phyloP scores from a whole-genome alignment of 2,113 vertebrate genomes.

The Zapus hudsonius region DNA sequence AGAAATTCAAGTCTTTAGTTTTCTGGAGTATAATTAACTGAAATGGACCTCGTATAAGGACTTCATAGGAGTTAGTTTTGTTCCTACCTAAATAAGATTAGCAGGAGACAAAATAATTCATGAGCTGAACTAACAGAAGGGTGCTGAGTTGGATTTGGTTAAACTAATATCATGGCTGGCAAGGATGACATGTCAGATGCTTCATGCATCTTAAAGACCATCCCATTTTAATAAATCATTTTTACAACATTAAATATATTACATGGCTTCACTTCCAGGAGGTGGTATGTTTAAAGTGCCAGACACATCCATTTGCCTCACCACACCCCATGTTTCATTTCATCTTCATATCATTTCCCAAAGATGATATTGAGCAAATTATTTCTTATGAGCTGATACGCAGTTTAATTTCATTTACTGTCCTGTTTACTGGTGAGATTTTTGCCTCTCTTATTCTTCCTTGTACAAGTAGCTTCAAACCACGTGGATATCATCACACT shows the following conservation, averaged over 20 bases:
- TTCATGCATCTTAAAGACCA: slow-evolving; percentile 54
- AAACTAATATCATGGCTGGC: slow-evolving; percentile 44
- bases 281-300: background rate
- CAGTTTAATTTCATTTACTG: slow-evolving; percentile 59
- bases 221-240: slow-evolving; percentile 49
- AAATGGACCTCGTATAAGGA: background rate
- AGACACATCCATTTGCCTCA: slow-evolving; percentile 61
- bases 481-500: background rate
- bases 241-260: slow-evolving; percentile 29
- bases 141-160: background rate
- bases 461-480: background rate
- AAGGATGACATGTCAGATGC: slow-evolving; percentile 51
- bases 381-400: slow-evolving; percentile 58
- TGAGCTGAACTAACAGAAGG: background rate
- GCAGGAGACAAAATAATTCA: background rate
- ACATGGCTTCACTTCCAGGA: background rate
- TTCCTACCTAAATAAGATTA: background rate
- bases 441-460: background rate
- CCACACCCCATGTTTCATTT: slow-evolving; percentile 33
- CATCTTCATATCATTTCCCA: slow-evolving; percentile 63
- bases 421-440: background rate
- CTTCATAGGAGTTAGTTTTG: background rate
- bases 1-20: background rate
- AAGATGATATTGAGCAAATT: slow-evolving; percentile 49
- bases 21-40: background rate